Evolutionary conservation across 2,797 vertebrate genomes (phyloP), one percentile per base, ranked within the genome.

Genomic region (Parambassis ranga): DNA sequence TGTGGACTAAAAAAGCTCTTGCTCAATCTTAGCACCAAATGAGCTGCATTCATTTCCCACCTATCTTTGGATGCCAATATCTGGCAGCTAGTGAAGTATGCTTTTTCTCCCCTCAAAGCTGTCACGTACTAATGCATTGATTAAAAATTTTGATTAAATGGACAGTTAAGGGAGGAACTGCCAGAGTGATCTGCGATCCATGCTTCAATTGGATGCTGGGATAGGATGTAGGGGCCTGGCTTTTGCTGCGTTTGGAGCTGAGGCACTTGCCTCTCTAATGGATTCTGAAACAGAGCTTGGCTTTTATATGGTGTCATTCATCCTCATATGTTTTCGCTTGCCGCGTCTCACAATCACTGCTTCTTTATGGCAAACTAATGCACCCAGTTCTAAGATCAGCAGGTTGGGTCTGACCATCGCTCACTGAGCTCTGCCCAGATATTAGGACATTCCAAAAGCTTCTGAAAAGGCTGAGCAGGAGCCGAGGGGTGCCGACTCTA

Each of bases 281-380:
- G 83, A 80, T 89, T 85, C 75, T 46, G 82, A 85, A 87, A 87
- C 85, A 87, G 83, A 86, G 84, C 80, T 71, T 41, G 85, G 81
- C 77, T 86, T 88, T 90, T 85, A 81, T 81, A 75, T 44, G 76
- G 69, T 75, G 84, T 85, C 87, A 89, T 91, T 90, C 88, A 89
- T 91, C 87, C 89, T 91, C 81, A 84, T 90, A 75, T 83, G 86
- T 88, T 87, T 83, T 77, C 65, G 56, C 75, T 83, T 62, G 71
- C 79, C 66, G 60, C 75, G 58, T 79, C 76, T 84, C 71, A 78
- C 85, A 86, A 87, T 87, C 83, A 83, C 80, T 47, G 77, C 75
- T 85, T 85, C 87, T 90, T 90, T 83, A 88, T 88, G 83, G 84
- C 82, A 62, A 88, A 85, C 76, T 88, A 87, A 89, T 88, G 83